Evolutionary conservation across 2,113 vertebrate genomes (phyloP), one percentile per base, ranked within the genome.

Genomic region (Hystrix brachyura): DNA sequence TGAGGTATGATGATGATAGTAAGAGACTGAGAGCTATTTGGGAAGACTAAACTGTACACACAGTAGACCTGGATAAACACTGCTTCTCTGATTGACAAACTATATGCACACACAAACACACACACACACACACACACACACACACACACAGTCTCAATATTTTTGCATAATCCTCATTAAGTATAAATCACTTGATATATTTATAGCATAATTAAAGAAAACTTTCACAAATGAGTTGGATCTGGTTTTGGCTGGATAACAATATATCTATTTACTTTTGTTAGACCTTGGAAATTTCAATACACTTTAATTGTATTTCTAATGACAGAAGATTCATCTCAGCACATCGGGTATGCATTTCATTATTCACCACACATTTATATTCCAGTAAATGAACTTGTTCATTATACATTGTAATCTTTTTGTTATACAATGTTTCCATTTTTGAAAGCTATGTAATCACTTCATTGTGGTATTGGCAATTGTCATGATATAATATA

Each of bases 401-500:
- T 98, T 98, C 98, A 98, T 98, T 98, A 98, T 95, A 97, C 86
- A 97, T 78, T 95, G 97, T 97, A 97, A 98, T 98, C 96, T 98
- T 98, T 97, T 96, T 96, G 96, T 96, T 97, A 72, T 96, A 98
- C 88, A 96, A 95, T 96, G 97, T 98, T 98, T 98, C 98, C 97
- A 92, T 98, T 98, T 98, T 98, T 96, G 97, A 95, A 98, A 98
- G 97, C 96, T 90, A 93, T 98, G 98, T 98, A 98, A 98, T 98
- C 98, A 98, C 95, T 98, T 96, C 96, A 96, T 95, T 98, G 98
- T 98, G 94, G 96, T 98, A 95, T 97, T 98, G 97, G 98, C 94
- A 98, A 99, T 97, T 98, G 98, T 98, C 98, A 98, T 98, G 98
- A 97, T 96, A 97, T 60, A 97, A 98, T 86, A 98, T 85, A 97